These are phyloP conservation scores for Lateolabrax maculatus DNA, from an alignment of 2,797 vertebrate genomes.

Conservation along the genomic window DNA sequence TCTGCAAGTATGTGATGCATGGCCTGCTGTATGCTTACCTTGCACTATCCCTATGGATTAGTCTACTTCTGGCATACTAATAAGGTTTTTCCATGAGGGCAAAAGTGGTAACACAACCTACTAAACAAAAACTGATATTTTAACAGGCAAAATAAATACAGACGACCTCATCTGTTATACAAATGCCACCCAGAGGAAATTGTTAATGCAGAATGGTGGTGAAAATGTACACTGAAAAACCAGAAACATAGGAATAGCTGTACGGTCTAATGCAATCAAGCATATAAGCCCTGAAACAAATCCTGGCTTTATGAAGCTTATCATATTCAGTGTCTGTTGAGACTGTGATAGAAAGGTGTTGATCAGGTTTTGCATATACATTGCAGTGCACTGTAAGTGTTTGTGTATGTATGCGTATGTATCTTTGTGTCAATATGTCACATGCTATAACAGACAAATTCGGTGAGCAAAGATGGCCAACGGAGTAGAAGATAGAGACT, in stretches of 20 bases:
- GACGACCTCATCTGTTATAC: neutral
- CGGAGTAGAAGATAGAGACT: conserved; percentile 27
- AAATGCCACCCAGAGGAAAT: neutral
- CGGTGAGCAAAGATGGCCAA: neutral
- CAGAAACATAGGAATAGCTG: neutral
- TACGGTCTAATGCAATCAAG: neutral
- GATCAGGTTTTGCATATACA: neutral
- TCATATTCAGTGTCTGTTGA: neutral
- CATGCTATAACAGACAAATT: neutral
- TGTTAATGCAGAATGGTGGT: neutral
- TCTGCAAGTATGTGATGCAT: conserved; percentile 20
- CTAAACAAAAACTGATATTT: neutral
- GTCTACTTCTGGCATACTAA: conserved; percentile 26
- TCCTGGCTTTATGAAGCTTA: neutral
- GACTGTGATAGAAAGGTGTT: neutral
- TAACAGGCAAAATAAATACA: neutral
- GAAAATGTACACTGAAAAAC: neutral
- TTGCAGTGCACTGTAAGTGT: neutral
- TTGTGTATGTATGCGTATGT: neutral
- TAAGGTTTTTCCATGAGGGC: neutral
- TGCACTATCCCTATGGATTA: conserved; percentile 43
- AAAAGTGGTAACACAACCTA: neutral
- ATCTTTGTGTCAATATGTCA: neutral
- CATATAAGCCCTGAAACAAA: neutral
- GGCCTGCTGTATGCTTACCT: conserved; percentile 40